A percentile compares a stretch with the other conserved stretches of the same genome.
Evolutionary conservation across 2,797 vertebrate species (phyloP).

Genomic region (Myioborus miniatus): DNA sequence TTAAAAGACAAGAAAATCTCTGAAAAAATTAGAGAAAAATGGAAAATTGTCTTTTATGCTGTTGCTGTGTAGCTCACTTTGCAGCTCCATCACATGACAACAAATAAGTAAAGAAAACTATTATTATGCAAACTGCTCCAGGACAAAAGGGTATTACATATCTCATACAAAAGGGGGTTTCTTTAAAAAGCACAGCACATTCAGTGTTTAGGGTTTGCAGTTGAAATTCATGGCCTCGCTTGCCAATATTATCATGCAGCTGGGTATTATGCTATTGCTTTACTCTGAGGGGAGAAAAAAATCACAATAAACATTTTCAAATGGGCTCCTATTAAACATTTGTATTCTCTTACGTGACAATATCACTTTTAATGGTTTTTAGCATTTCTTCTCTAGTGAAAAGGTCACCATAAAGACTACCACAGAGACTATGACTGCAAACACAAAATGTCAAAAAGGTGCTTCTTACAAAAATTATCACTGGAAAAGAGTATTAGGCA

Average conservation of each 20-base stretch:
- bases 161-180: constrained; percentile 84
- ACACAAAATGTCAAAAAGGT: background rate
- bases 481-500: background rate
- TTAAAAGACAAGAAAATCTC: constrained; percentile 67
- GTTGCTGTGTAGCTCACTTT: constrained; percentile 74
- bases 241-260: constrained; percentile 72
- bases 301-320: constrained; percentile 67
- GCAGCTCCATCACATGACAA: constrained; percentile 77
- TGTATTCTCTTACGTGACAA: constrained; percentile 31
- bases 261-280: constrained; percentile 42
- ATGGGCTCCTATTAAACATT: constrained; percentile 9
- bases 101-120: constrained; percentile 80
- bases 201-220: constrained; percentile 71
- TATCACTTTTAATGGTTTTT: constrained; percentile 50
- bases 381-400: constrained; percentile 3
- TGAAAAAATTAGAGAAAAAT: constrained; percentile 66
- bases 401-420: constrained; percentile 43
- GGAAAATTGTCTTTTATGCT: constrained; percentile 71
- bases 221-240: constrained; percentile 72
- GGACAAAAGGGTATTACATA: constrained; percentile 84
- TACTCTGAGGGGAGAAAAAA: background rate
- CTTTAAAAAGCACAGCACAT: constrained; percentile 72
- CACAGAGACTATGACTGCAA: background rate
- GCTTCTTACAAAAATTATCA: background rate
- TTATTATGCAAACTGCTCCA: constrained; percentile 88